Conservation (phyloP, 1,140 invertebrate genomes). For the Mactra quadrangularis region DNA sequence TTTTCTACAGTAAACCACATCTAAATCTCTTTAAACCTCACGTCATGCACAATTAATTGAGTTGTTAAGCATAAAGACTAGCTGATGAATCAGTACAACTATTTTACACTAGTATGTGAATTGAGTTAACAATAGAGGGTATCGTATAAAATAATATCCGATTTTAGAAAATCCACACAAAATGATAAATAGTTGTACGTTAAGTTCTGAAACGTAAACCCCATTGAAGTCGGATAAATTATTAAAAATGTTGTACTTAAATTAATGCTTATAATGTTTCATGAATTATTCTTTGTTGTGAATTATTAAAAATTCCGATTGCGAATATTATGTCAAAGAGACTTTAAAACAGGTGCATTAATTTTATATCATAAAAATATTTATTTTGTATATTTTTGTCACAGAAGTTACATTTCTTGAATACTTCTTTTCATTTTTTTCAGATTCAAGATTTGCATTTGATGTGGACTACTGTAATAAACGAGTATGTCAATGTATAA, state of each 20-base stretch:
- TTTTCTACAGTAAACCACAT: slow-evolving; percentile 20
- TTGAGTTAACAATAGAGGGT: slow-evolving; percentile 38
- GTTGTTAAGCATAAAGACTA: slow-evolving; percentile 12
- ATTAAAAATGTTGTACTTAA: neutral
- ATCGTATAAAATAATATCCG: slow-evolving; percentile 45
- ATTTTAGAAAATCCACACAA: slow-evolving; percentile 4
- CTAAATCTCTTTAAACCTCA: slow-evolving; percentile 31
- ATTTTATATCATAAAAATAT: neutral
- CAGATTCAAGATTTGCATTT: too few relatives aligned
- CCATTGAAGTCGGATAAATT: neutral
- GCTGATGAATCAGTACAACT: slow-evolving; percentile 42
- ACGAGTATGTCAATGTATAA: too few relatives aligned
- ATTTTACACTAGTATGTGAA: slow-evolving; percentile 53
- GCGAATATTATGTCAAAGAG: too few relatives aligned
- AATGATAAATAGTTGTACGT: neutral
- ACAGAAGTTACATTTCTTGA: too few relatives aligned
- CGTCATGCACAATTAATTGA: slow-evolving; percentile 54
- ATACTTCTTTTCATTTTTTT: too few relatives aligned
- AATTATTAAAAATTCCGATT: too few relatives aligned
- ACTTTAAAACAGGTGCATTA: neutral
- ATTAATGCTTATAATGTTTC: neutral
- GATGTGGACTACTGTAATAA: too few relatives aligned
- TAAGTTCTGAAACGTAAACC: neutral
- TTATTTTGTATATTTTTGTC: neutral
- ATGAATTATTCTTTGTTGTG: too few relatives aligned